Evolutionary conservation across 2,888 invertebrate genomes (phyloP).

Genomic region (Polydrusus cervinus): DNA sequence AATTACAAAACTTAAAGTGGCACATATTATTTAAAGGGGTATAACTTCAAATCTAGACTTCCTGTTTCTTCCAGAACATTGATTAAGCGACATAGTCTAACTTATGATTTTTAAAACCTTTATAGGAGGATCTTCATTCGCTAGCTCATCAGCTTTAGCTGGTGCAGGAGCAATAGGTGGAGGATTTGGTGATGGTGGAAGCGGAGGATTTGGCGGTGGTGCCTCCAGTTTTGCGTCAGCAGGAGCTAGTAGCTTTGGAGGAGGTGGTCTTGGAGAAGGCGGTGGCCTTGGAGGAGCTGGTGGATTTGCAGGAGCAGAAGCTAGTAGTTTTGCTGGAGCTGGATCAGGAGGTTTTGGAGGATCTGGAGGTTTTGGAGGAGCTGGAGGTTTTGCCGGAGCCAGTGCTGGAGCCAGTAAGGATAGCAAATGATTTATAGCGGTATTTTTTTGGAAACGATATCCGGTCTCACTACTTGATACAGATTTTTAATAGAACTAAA

Average conservation of each 20-base stretch:
- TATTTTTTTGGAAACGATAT: too few relatives aligned
- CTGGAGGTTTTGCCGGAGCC: slow-evolving; percentile 15
- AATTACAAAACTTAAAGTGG: too few relatives aligned
- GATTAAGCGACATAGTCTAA: too few relatives aligned
- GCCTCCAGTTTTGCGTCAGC: slow-evolving; percentile 8
- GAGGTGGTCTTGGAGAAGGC: slow-evolving; percentile 20
- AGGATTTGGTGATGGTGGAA: slow-evolving; percentile 1
- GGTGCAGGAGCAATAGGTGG: slow-evolving; percentile 37
- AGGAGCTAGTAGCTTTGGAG: slow-evolving; percentile 23
- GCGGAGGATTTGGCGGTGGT: slow-evolving; percentile 35
- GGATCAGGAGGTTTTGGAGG: slow-evolving; percentile 22
- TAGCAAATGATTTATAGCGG: too few relatives aligned
- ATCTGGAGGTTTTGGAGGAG: slow-evolving; percentile 31
- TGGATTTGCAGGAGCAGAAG: slow-evolving; percentile 54
- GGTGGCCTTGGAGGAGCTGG: slow-evolving; percentile 28
- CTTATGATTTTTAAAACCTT: not conserved
- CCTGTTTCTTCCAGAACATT: too few relatives aligned
- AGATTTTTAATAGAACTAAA: too few relatives aligned
- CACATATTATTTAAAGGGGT: too few relatives aligned
- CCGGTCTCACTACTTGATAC: too few relatives aligned
- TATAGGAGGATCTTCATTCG: slow-evolving; percentile 28
- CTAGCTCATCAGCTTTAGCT: slow-evolving; percentile 29
- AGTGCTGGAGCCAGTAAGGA: not conserved
- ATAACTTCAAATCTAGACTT: too few relatives aligned
- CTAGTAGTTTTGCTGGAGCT: slow-evolving; percentile 22